Conservation (phyloP, 2,113 vertebrate species). For the Coreoperca whiteheadi region DNA sequence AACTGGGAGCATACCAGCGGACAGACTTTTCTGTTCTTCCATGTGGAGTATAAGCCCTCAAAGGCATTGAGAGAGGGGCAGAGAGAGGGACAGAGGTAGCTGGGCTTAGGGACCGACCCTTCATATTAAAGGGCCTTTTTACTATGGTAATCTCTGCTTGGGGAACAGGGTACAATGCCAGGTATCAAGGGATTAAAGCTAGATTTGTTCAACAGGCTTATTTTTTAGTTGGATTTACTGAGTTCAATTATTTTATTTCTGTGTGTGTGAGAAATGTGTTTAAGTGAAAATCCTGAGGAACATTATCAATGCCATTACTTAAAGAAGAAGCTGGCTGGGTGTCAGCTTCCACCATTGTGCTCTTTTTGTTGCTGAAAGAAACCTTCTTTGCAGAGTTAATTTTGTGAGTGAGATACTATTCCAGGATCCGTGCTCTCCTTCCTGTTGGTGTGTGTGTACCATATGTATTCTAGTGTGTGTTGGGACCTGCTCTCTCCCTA, state of each 20-base stretch:
- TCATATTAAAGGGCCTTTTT: conserved; percentile 85
- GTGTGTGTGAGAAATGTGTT: conserved; percentile 69
- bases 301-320: conserved; percentile 78
- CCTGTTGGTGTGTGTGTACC: conserved; percentile 79
- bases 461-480: conserved; percentile 75
- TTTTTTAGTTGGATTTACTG: conserved; percentile 58
- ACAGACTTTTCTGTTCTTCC: conserved; percentile 78
- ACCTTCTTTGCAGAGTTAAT: conserved; percentile 63
- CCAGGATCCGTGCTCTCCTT: conserved; percentile 76
- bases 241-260: conserved; percentile 63
- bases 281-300: conserved; percentile 62
- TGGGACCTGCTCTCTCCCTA: conserved; percentile 63
- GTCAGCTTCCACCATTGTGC: conserved; percentile 83
- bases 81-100: conserved; percentile 46
- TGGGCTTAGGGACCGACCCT: conserved; percentile 75
- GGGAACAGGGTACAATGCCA: conserved; percentile 80
- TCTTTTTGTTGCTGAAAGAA: conserved; percentile 75
- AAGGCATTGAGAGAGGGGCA: conserved; percentile 33
- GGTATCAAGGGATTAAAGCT: conserved; percentile 67
- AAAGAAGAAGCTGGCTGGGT: conserved; percentile 69
- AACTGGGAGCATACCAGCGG: conserved; percentile 70
- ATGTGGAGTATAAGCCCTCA: conserved; percentile 55
- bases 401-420: conserved; percentile 71
- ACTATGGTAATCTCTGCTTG: conserved; percentile 77
- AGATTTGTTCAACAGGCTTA: conserved; percentile 60